Evolutionary conservation across 2,888 invertebrate species (phyloP), one percentile per base, ranked within the genome.

Genomic region (Drosophila dives): DNA sequence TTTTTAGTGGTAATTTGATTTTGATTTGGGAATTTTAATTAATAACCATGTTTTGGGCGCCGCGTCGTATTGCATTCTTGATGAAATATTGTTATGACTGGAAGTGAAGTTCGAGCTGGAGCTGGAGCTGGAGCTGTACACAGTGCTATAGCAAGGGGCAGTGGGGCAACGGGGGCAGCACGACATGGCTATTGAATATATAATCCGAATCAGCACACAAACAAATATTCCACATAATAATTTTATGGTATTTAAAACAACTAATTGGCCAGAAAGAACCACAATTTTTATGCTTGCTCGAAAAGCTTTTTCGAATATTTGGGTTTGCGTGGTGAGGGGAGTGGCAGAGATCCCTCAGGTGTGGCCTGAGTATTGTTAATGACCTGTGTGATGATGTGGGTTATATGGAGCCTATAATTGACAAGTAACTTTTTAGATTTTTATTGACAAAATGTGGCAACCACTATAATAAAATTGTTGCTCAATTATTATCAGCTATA

Each of bases 11-110:
- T 90, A 90, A 86, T 86, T 90, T 90, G 90, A 87, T 86, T 86
- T 90, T 88, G 90, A 90, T 86, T 90, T 89, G 83, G 81, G 78
- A 89, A 89, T 89, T 89, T 90, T 91, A 89, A 90, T 90, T 86
- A 90, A 89, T 86, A 80, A 87, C 73, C 81, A 72, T 89, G 77
- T 87, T 88, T 78, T 33, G 60, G 75, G 72, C 80, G 77, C 79
- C 75, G 51, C 49, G 53, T 29, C 51, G 53, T 54, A 56, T 64
- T 74, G 79, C 72, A 84, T 84, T 73, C 63, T 72, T 75, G 74
- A 79, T 86, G 84, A 89, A 78, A 81, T 81, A 78, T 86, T 70
- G 53, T 66, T 72, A 66, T 67, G 62, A 59, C 64, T 66, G 55
- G 3, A 32, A 17, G 29, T 3, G 15, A 15, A 60, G 49, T 26